Evolutionary conservation across 2,888 invertebrate genomes (phyloP), one percentile per base, ranked within the genome.

Genomic region (Odontocerum albicorne): DNA sequence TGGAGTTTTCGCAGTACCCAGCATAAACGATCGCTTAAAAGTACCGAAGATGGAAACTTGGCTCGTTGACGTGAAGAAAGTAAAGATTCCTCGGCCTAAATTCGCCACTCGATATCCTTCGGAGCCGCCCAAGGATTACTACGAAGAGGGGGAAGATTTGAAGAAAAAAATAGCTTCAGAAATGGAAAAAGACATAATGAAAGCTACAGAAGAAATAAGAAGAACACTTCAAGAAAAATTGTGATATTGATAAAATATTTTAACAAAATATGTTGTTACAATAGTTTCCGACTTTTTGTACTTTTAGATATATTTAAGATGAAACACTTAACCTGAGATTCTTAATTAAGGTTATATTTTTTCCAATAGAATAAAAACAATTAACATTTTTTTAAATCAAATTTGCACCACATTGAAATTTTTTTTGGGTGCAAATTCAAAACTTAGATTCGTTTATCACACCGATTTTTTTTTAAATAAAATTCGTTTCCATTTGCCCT

Each of bases 51-150:
- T 92, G 91, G 92, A 92, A 69, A 86, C 88, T 64, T 91, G 91
- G 90, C 72, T 91, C 66, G 85, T 84, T 62, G 90, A 92, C 70
- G 88, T 92, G 42, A 90, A 91, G 71, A 84, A 88, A 63, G 86
- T 92, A 60, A 81, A 88, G 64, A 92, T 92, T 65, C 92, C 92
- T 19, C 81, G 92, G 62, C 92, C 92, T 3, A 92, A 92, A 77
- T 90, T 91, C 67, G 86, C 83, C 44, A 80, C 78, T 63, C 82
- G 77, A 66, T 86, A 81, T 64, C 88, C 86, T 52, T 84, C 77
- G 55, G 88, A 88, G 66, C 88, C 88, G 12, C 88, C 88, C 8
- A 86, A 90, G 70, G 90, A 91, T 70, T 91, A 91, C 70, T 81
- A 86, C 64, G 85, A 86, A 60, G 84, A 86, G 49, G 66, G 63